Conservation (phyloP, 2,888 invertebrate species). For the Oxystoma pomonae region DNA sequence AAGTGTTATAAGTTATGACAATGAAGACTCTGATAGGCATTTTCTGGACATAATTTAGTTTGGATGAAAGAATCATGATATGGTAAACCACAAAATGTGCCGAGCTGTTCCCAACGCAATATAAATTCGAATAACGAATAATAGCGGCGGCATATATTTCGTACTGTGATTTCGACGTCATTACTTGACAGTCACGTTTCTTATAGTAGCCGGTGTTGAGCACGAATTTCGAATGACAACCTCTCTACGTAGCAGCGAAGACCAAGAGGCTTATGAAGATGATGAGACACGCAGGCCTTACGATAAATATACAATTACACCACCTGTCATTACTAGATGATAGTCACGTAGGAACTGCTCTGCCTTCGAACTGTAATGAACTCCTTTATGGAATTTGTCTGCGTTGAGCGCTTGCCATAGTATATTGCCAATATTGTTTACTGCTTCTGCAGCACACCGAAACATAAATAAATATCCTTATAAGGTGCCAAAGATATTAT, state of each 20-base stretch:
- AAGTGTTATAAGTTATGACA: background rate
- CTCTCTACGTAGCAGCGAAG: conserved; percentile 28
- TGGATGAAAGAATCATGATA: conserved; percentile 34
- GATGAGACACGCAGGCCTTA: conserved; percentile 33
- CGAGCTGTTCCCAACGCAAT: conserved; percentile 34
- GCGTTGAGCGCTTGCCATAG: conserved; percentile 33
- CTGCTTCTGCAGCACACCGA: too few species aligned
- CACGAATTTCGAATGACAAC: conserved; percentile 43
- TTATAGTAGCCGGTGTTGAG: conserved; percentile 47
- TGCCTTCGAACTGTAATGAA: conserved; percentile 35
- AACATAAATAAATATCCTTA: too few species aligned
- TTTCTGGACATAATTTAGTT: conserved; percentile 26
- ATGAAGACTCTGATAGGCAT: background rate
- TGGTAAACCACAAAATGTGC: conserved; percentile 37
- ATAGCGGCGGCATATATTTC: conserved; percentile 40
- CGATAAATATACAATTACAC: conserved; percentile 41
- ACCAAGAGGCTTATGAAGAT: conserved; percentile 25
- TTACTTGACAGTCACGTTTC: conserved; percentile 46
- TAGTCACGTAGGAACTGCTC: conserved; percentile 39
- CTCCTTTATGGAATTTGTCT: conserved; percentile 33
- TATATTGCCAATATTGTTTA: too few species aligned
- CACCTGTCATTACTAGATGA: conserved; percentile 39
- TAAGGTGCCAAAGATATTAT: too few species aligned
- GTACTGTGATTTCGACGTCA: conserved; percentile 36
- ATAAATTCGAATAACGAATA: conserved; percentile 36